Conservation (phyloP, 1,140 invertebrate species). For the Piezodorus guildinii region DNA sequence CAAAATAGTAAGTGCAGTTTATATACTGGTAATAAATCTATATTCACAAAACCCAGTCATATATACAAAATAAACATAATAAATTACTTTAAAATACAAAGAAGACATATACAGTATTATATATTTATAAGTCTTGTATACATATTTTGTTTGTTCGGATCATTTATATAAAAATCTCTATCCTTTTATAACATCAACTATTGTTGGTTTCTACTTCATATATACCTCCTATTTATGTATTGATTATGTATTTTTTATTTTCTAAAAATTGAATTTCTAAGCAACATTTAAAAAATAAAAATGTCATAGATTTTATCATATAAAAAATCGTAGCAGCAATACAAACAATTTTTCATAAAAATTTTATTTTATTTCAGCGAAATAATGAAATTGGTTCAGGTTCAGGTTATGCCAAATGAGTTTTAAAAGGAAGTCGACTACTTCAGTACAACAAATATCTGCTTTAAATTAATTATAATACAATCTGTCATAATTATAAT, state of each 20-base stretch:
- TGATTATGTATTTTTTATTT: too few relatives aligned
- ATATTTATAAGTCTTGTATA: background rate
- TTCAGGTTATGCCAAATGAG: too few relatives aligned
- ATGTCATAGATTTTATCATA: too few relatives aligned
- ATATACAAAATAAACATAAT: conserved; percentile 1
- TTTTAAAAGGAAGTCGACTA: too few relatives aligned
- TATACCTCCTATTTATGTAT: background rate
- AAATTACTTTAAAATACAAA: background rate
- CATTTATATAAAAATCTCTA: background rate
- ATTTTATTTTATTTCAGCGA: too few relatives aligned
- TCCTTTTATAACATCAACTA: background rate
- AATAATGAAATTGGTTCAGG: too few relatives aligned
- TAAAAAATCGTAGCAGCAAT: too few relatives aligned
- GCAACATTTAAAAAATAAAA: too few relatives aligned
- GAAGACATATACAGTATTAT: background rate
- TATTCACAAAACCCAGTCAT: conserved; percentile 10
- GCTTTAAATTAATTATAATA: too few relatives aligned
- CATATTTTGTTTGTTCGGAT: background rate
- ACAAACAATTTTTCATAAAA: too few relatives aligned
- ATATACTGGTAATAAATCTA: background rate
- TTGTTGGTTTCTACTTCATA: background rate
- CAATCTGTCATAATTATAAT: too few relatives aligned
- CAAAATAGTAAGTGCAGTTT: background rate
- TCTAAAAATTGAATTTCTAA: background rate
- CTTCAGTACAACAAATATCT: too few relatives aligned